phyloP scores from a whole-genome alignment of 2,113 vertebrate species.

The Mormyrus iriodes region DNA sequence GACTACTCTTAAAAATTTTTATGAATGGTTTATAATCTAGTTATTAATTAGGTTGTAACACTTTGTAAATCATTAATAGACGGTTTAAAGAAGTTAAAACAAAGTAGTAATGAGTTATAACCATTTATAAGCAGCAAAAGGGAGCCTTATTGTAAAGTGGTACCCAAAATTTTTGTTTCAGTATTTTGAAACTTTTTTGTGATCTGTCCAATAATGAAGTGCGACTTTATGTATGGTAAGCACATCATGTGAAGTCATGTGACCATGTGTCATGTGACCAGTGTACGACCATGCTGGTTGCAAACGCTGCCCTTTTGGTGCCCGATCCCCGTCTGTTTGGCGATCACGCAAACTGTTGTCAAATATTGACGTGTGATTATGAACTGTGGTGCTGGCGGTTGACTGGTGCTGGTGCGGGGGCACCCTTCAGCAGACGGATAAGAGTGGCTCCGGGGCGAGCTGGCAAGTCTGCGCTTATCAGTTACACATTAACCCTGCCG shows the following conservation, averaged over 20 bases:
- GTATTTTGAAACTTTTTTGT: background rate
- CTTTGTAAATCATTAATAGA: background rate
- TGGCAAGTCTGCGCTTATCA: slow-evolving; percentile 22
- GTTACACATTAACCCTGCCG: slow-evolving; percentile 39
- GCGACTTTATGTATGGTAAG: background rate
- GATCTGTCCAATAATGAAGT: background rate
- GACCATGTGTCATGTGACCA: background rate
- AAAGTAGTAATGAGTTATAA: background rate
- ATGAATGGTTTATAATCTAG: background rate
- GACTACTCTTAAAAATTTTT: background rate
- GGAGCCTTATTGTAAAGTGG: background rate
- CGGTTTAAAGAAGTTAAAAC: background rate
- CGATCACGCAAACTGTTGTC: slow-evolving; percentile 3
- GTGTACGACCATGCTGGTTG: background rate
- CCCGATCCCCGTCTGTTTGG: background rate
- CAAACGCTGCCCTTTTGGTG: background rate
- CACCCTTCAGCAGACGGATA: slow-evolving; percentile 34
- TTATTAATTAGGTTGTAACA: background rate
- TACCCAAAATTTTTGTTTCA: background rate
- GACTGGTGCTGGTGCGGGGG: slow-evolving; percentile 24
- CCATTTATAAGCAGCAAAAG: background rate
- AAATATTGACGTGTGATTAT: slow-evolving; percentile 37
- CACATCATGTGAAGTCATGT: background rate
- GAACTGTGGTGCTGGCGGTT: slow-evolving; percentile 9
- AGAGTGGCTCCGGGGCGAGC: slow-evolving; percentile 19